A percentile compares a stretch with the other conserved stretches of the same genome.
Conservation (phyloP, 2,888 invertebrate genomes). For the Cosmia pyralina region DNA sequence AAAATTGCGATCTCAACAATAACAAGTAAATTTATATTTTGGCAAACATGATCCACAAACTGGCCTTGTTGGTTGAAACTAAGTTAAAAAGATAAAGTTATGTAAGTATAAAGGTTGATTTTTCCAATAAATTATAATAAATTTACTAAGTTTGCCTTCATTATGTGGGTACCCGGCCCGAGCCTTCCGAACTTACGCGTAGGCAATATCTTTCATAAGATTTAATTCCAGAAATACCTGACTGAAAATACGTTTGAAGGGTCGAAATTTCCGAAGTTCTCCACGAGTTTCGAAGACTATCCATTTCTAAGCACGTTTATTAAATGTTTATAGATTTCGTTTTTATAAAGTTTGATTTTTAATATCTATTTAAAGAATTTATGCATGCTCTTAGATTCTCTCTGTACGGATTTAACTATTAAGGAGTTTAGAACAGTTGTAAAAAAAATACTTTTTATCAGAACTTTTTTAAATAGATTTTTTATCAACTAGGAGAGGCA, state of each 20-base stretch:
- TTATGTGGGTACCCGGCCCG: conserved; percentile 52
- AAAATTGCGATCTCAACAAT: conserved; percentile 37
- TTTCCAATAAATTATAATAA: conserved; percentile 67
- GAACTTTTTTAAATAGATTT: background rate
- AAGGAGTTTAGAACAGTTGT: conserved; percentile 20
- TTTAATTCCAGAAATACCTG: conserved; percentile 67
- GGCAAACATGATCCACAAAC: conserved; percentile 31
- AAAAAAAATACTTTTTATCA: background rate
- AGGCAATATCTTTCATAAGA: conserved; percentile 60
- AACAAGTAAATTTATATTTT: conserved; percentile 58
- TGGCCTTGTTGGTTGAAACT: conserved; percentile 56
- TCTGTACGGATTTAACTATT: background rate
- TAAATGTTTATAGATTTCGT: conserved; percentile 56
- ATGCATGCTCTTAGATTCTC: conserved; percentile 20
- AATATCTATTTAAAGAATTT: conserved; percentile 14
- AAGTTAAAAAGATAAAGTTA: conserved; percentile 59
- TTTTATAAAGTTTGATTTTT: conserved; percentile 31
- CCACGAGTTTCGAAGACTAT: conserved; percentile 46
- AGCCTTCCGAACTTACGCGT: conserved; percentile 53
- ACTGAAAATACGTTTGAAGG: conserved; percentile 59
- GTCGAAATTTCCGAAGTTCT: conserved; percentile 59
- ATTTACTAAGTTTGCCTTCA: conserved; percentile 63
- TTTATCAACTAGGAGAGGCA: background rate
- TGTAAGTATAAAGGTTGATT: conserved; percentile 57
- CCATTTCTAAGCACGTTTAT: conserved; percentile 51